Conservation (phyloP, 2,113 vertebrate species). For the Prunella fulvescens region DNA sequence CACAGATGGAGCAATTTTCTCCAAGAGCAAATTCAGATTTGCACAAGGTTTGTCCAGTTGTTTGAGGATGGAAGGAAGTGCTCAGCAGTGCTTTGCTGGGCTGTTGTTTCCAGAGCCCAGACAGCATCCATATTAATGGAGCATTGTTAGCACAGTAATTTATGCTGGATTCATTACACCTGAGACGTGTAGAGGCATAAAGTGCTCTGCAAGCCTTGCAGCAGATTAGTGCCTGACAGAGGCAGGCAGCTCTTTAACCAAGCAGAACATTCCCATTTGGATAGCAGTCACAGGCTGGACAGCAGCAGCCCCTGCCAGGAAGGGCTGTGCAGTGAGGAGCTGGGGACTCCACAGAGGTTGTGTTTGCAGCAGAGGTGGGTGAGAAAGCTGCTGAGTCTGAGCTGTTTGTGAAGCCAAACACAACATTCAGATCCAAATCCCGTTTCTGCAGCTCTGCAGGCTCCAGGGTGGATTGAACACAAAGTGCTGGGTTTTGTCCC, state of each 20-base stretch:
- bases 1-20: not conserved
- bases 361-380: not conserved
- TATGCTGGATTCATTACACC: slow-evolving; percentile 28
- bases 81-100: not conserved
- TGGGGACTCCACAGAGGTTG: not conserved
- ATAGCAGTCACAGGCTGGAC: accelerated
- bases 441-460: not conserved
- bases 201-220: not conserved
- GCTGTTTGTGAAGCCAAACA: not conserved
- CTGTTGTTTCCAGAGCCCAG: not conserved
- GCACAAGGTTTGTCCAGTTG: not conserved
- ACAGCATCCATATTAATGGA: slow-evolving; percentile 7
- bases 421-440: not conserved
- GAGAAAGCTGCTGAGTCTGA: not conserved
- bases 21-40: not conserved
- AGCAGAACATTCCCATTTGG: not conserved
- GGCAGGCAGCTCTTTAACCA: not conserved
- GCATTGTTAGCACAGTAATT: not conserved
- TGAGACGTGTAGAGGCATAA: not conserved
- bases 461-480: not conserved
- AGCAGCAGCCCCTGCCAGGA: not conserved
- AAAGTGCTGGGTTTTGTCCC: not conserved
- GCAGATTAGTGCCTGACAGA: not conserved
- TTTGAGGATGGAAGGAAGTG: not conserved
- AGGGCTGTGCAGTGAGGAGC: not conserved